Evolutionary conservation across 2,113 vertebrate species (phyloP).

Genomic region (Formicarius rufipectus): DNA sequence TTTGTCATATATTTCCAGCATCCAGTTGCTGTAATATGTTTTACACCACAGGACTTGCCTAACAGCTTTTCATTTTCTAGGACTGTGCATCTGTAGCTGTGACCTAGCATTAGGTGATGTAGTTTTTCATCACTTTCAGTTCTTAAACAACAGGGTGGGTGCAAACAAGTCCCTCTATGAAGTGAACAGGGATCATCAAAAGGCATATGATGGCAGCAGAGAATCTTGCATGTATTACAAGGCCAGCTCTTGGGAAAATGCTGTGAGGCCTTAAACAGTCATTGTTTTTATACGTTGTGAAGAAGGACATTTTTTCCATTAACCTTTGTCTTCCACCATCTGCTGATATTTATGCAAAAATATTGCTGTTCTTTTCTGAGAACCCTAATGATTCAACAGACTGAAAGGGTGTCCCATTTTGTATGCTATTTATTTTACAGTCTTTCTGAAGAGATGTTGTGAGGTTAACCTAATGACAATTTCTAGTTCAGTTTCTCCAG

Average conservation of each 20-base stretch:
- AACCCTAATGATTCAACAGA: not conserved
- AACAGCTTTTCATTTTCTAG: not conserved
- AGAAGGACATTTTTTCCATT: not conserved
- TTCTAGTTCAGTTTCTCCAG: conserved; percentile 17
- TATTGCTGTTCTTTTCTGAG: not conserved
- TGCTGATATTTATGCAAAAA: not conserved
- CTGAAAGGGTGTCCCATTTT: not conserved
- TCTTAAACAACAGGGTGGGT: not conserved
- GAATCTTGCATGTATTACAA: not conserved
- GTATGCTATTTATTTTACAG: not conserved
- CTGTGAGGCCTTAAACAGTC: not conserved
- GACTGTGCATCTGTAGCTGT: not conserved
- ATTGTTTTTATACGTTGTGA: not conserved
- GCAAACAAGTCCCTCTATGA: not conserved
- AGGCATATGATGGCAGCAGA: not conserved
- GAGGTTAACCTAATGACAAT: conserved; percentile 9
- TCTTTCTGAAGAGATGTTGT: not conserved
- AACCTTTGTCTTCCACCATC: not conserved
- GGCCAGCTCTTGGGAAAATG: not conserved
- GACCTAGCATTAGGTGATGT: not conserved
- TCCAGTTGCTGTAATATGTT: not conserved
- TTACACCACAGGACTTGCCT: not conserved
- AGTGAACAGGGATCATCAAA: not conserved
- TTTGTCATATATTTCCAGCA: not conserved
- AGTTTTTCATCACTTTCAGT: not conserved